These are phyloP conservation scores for Reticulitermes speratus DNA, from an alignment of 1,140 invertebrate genomes.

Conservation along the genomic window DNA sequence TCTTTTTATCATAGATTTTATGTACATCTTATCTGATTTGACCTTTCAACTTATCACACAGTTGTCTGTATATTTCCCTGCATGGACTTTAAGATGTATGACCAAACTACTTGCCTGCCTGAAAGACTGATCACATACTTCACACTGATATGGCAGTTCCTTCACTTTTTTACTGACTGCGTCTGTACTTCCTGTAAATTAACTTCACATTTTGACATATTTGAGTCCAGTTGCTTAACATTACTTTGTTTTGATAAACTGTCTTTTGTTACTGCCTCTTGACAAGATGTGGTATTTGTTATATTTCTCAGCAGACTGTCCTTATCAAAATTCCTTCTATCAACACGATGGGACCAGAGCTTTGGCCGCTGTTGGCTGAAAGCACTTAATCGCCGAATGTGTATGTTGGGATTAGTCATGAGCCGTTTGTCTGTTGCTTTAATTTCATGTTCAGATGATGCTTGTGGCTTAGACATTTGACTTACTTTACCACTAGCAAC, in stretches of 20 bases:
- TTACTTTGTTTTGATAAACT: neutral
- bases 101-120: slow-evolving; percentile 28
- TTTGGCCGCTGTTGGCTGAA: neutral
- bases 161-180: neutral
- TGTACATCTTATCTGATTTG: neutral
- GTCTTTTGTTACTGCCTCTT: neutral
- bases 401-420: slow-evolving; percentile 7
- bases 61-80: slow-evolving; percentile 19
- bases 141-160: slow-evolving; percentile 14
- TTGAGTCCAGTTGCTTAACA: neutral
- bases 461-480: neutral
- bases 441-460: neutral
- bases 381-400: neutral
- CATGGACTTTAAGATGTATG: slow-evolving; percentile 23
- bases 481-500: slow-evolving; percentile 24
- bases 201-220: slow-evolving; percentile 1
- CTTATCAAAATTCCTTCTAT: slow-evolving; percentile 21
- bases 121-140: slow-evolving; percentile 26
- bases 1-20: neutral
- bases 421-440: slow-evolving; percentile 2
- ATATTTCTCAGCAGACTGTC: neutral
- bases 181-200: neutral
- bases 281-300: neutral
- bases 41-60: slow-evolving; percentile 25
- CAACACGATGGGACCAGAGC: slow-evolving; percentile 23